phyloP scores from a whole-genome alignment of 2,113 vertebrate genomes.

The Gadus chalcogrammus region DNA sequence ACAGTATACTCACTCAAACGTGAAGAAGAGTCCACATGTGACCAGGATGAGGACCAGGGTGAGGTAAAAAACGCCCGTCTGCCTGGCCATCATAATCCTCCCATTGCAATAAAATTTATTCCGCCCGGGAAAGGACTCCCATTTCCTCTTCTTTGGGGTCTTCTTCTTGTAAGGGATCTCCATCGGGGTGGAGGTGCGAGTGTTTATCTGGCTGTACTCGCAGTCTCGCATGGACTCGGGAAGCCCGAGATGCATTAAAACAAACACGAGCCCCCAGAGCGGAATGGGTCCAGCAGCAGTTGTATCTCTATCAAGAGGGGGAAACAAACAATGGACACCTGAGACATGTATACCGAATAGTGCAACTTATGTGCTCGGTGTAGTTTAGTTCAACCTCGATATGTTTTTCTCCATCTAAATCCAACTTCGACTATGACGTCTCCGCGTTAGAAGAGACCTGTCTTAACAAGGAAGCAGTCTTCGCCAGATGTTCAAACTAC shows the following conservation, averaged over 20 bases:
- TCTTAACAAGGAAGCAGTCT: not conserved
- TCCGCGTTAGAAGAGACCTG: too few relatives aligned
- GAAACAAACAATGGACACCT: not conserved
- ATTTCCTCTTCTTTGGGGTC: constrained; percentile 85
- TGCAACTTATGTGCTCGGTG: too few relatives aligned
- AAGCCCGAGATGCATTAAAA: constrained; percentile 88
- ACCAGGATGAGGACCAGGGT: constrained; percentile 93
- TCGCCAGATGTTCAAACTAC: not conserved
- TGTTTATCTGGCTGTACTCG: constrained; percentile 97
- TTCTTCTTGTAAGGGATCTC: constrained; percentile 93
- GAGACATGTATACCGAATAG: too few relatives aligned
- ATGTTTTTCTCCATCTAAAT: too few relatives aligned
- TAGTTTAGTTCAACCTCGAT: too few relatives aligned
- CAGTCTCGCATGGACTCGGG: constrained; percentile 96
- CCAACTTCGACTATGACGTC: too few relatives aligned
- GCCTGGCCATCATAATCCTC: constrained; percentile 98
- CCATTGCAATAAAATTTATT: constrained; percentile 98
- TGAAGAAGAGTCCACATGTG: constrained; percentile 98
- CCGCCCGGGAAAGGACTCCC: constrained; percentile 94
- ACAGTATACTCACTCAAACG: constrained; percentile 91
- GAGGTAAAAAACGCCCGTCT: constrained; percentile 97
- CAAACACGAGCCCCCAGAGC: constrained; percentile 29
- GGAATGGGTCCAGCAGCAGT: constrained; percentile 44
- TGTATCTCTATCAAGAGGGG: constrained; percentile 45
- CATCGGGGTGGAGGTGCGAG: constrained; percentile 93